Evolutionary conservation across 2,888 invertebrate species (phyloP).

Genomic region (Shargacucullia verbasci): DNA sequence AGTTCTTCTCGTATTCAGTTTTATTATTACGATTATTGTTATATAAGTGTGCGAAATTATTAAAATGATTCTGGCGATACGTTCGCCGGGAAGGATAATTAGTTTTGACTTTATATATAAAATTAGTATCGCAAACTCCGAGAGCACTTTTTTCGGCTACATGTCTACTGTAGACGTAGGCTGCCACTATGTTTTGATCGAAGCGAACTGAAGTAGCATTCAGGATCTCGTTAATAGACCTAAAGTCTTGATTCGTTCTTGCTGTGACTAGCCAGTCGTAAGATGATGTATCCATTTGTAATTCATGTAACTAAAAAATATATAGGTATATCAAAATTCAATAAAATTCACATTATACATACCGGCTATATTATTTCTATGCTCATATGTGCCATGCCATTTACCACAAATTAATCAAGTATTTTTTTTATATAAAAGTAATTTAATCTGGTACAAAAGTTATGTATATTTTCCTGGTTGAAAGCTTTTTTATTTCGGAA

Average conservation of each 20-base stretch:
- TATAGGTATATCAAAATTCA: background rate
- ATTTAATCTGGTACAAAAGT: too few species aligned
- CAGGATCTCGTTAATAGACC: slow-evolving; percentile 70
- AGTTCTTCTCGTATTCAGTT: slow-evolving; percentile 70
- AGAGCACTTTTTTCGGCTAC: slow-evolving; percentile 19
- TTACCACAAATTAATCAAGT: too few species aligned
- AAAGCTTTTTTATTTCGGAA: too few species aligned
- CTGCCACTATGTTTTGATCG: slow-evolving; percentile 78
- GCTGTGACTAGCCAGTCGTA: slow-evolving; percentile 79
- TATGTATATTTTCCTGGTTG: too few species aligned
- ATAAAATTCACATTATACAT: too few species aligned
- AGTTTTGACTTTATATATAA: slow-evolving; percentile 63
- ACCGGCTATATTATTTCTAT: too few species aligned
- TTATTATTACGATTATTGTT: slow-evolving; percentile 47
- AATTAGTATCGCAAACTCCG: slow-evolving; percentile 72
- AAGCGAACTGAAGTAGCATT: slow-evolving; percentile 77
- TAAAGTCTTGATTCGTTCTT: slow-evolving; percentile 69
- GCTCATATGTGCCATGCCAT: too few species aligned
- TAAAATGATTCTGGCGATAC: slow-evolving; percentile 4
- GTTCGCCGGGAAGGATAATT: slow-evolving; percentile 4
- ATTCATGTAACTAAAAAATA: slow-evolving; percentile 70
- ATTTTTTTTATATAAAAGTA: too few species aligned
- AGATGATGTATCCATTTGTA: slow-evolving; percentile 73
- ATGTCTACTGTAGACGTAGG: slow-evolving; percentile 60
- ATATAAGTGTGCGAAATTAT: slow-evolving; percentile 9